Base-by-base conservation (phyloP, 2,888 invertebrate species). In the Spatulosminthurus flaviceps region DNA sequence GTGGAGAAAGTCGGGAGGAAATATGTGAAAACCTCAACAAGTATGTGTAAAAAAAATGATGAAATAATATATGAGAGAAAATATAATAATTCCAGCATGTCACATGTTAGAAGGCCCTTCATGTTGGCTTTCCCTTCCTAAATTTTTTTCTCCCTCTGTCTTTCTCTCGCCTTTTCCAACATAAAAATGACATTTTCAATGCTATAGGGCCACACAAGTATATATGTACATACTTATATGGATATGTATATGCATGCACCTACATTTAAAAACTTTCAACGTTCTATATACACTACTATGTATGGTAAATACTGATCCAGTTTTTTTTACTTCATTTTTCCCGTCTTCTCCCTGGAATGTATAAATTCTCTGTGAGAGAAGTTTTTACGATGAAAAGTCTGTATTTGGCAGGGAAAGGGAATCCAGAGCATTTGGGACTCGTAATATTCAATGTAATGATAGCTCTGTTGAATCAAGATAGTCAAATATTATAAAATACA, bases 231-330 rank as follows among this genome's bases (percentile, higher is more conserved):
- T 34, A 34, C 9, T 34, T 34, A 34, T 9, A 9, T 34, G 34
- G 9, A 9, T 34, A 9, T 34, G 34, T 34, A 34, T 34, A 19
- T 51, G 16, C 41, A 51, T 51, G 51, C 51, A 34, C n/a, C n/a
- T n/a, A n/a, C n/a, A n/a, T n/a, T n/a, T n/a, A n/a, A n/a, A n/a
- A n/a, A n/a, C n/a, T n/a, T n/a, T n/a, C n/a, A n/a, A n/a, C n/a
- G n/a, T n/a, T n/a, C n/a, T n/a, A n/a, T n/a, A n/a, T n/a, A n/a
- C n/a, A n/a, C n/a, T n/a, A n/a, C n/a, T n/a, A n/a, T 70, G 43
- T 43, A 70, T 70, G 41, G 70, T 70, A 70, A 72, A 72, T 72
- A 41, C 42, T 72, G 43, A 72, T 72, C 71, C 43, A 16, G 43
- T 13, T 24, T 72, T 24, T 64, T 11, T 21, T 41, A n/a, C 34